These are phyloP conservation scores for Picathartes gymnocephalus DNA, from an alignment of 2,113 vertebrate genomes.

Conservation along the genomic window DNA sequence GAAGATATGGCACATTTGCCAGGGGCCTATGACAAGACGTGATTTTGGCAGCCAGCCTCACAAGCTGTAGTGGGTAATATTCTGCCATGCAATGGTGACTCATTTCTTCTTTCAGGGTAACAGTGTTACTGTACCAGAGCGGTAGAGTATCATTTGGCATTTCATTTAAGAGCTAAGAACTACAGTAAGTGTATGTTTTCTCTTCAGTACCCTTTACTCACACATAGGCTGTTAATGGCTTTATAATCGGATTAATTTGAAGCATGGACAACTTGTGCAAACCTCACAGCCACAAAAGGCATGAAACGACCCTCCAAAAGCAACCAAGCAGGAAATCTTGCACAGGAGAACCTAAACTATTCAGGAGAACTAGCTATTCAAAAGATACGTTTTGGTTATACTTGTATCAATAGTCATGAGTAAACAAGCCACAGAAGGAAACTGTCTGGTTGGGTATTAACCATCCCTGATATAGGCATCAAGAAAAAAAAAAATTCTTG, in stretches of 20 bases:
- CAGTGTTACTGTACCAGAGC: neutral
- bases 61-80: neutral
- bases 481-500: neutral
- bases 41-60: neutral
- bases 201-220: neutral
- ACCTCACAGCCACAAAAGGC: neutral
- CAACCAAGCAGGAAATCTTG: neutral
- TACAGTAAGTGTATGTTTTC: neutral
- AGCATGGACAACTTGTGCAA: neutral
- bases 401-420: neutral
- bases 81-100: accelerated
- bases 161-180: neutral
- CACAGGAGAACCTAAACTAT: neutral
- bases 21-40: neutral
- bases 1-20: accelerated
- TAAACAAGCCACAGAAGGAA: neutral
- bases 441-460: neutral
- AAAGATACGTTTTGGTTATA: neutral
- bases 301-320: neutral
- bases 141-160: neutral
- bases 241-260: neutral
- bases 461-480: neutral
- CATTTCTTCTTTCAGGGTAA: neutral
- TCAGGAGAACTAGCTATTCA: neutral
- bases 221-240: neutral